Evolutionary conservation across 2,797 vertebrate species (phyloP).

Genomic region (Anisognathus igniventris): DNA sequence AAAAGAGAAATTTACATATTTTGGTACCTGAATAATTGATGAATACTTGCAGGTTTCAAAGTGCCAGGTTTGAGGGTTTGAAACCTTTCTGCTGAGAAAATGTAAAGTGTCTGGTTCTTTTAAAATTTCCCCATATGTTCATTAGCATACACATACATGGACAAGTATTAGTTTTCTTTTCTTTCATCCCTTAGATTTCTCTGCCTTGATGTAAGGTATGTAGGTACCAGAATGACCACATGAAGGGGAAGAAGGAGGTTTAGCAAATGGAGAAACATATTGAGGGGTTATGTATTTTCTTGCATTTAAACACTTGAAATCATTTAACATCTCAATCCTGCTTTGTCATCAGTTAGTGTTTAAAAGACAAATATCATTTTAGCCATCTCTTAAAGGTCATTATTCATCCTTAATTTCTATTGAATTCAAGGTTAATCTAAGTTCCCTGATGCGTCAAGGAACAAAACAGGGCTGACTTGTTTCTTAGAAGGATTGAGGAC

Average conservation of each 20-base stretch:
- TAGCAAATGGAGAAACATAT: background rate
- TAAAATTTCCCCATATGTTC: background rate
- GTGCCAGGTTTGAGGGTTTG: background rate
- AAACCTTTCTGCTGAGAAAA: background rate
- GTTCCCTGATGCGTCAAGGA: background rate
- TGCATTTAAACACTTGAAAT: background rate
- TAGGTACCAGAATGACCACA: background rate
- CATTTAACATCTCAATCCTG: background rate
- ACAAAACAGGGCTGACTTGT: background rate
- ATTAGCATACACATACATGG: too few relatives aligned
- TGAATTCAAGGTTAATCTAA: background rate
- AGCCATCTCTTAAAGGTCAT: background rate
- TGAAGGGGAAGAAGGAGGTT: background rate
- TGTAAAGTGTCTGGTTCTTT: background rate
- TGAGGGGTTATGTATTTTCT: background rate
- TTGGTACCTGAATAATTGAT: background rate
- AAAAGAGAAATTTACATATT: background rate
- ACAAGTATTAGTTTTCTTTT: background rate
- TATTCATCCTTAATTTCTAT: background rate
- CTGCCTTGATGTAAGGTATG: background rate
- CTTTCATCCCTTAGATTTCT: background rate
- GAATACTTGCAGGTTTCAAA: background rate
- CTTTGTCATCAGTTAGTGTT: background rate
- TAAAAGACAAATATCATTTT: background rate
- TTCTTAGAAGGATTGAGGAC: background rate